A percentile compares a stretch with the other conserved stretches of the same genome.
These are phyloP conservation scores for Drosophila repleta DNA, from an alignment of 1,140 invertebrate species.

Conservation along the genomic window DNA sequence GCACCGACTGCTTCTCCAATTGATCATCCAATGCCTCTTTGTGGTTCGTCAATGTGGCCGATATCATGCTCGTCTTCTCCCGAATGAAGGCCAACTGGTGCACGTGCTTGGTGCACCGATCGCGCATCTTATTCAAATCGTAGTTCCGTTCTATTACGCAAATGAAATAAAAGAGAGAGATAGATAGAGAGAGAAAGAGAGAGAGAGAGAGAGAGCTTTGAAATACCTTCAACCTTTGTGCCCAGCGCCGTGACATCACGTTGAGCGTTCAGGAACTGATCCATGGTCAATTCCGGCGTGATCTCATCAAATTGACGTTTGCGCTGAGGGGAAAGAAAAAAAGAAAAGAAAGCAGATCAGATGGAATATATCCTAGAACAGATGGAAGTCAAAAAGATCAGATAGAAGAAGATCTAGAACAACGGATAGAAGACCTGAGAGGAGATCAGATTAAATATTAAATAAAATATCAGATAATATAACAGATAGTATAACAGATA, in stretches of 20 bases:
- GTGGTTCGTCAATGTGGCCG: not conserved
- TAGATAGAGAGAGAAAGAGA: no score
- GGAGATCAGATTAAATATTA: no score
- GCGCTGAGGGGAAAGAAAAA: slow-evolving; percentile 22
- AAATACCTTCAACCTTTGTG: slow-evolving; percentile 31
- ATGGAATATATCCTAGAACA: no score
- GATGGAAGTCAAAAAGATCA: no score
- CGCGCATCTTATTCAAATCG: slow-evolving; percentile 24
- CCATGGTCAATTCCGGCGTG: slow-evolving; percentile 35
- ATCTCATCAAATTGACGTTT: slow-evolving; percentile 37
- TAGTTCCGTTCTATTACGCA: slow-evolving; percentile 9
- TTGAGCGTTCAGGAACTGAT: slow-evolving; percentile 31
- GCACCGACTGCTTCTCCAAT: not conserved
- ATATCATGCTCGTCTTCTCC: slow-evolving; percentile 29
- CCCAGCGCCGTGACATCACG: slow-evolving; percentile 12
- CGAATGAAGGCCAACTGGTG: slow-evolving; percentile 34
- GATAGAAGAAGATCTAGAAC: no score
- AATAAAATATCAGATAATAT: no score
- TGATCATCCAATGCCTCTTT: not conserved
- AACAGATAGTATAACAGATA: no score
- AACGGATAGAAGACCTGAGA: no score
- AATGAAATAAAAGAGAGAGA: no score
- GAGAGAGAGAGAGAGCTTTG: not conserved
- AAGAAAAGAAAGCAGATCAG: no score
- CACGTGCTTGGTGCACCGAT: slow-evolving; percentile 28